Conservation (phyloP, 1,140 invertebrate genomes). For the Drosophila bipectinata region DNA sequence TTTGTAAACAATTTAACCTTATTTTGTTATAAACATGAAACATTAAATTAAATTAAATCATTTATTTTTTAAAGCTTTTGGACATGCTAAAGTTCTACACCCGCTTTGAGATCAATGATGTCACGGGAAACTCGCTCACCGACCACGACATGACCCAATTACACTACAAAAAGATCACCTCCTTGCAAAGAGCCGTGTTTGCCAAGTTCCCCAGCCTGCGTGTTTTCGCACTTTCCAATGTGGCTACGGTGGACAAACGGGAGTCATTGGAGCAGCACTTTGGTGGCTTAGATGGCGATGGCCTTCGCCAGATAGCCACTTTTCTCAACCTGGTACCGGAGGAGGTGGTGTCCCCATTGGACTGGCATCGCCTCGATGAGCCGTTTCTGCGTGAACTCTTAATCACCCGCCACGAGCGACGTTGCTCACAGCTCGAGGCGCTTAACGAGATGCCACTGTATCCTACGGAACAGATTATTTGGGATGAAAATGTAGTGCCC, state of each 20-base stretch:
- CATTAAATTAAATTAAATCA: background rate
- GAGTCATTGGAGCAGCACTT: slow-evolving; percentile 95
- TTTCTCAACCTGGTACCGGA: slow-evolving; percentile 94
- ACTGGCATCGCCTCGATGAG: slow-evolving; percentile 91
- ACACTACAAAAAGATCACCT: slow-evolving; percentile 96
- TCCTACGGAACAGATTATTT: slow-evolving; percentile 98
- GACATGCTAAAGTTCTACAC: slow-evolving; percentile 99
- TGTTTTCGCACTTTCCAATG: slow-evolving; percentile 96
- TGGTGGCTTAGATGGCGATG: slow-evolving; percentile 88
- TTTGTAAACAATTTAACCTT: background rate
- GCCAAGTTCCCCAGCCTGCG: slow-evolving; percentile 94
- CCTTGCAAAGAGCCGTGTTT: slow-evolving; percentile 96
- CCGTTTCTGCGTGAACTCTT: slow-evolving; percentile 94
- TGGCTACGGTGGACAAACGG: slow-evolving; percentile 96
- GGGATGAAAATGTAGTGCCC: slow-evolving; percentile 99
- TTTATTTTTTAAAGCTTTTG: slow-evolving; percentile 86
- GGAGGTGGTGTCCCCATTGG: slow-evolving; percentile 87
- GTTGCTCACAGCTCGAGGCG: slow-evolving; percentile 96
- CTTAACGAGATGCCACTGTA: slow-evolving; percentile 99
- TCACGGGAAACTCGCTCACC: slow-evolving; percentile 96
- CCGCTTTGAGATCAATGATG: slow-evolving; percentile 98
- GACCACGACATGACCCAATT: slow-evolving; percentile 96
- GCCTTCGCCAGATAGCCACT: slow-evolving; percentile 92
- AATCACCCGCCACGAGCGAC: slow-evolving; percentile 93
- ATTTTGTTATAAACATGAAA: too few species aligned